Conservation (phyloP, 1,140 invertebrate genomes). For the Zeugodacus cucurbitae region DNA sequence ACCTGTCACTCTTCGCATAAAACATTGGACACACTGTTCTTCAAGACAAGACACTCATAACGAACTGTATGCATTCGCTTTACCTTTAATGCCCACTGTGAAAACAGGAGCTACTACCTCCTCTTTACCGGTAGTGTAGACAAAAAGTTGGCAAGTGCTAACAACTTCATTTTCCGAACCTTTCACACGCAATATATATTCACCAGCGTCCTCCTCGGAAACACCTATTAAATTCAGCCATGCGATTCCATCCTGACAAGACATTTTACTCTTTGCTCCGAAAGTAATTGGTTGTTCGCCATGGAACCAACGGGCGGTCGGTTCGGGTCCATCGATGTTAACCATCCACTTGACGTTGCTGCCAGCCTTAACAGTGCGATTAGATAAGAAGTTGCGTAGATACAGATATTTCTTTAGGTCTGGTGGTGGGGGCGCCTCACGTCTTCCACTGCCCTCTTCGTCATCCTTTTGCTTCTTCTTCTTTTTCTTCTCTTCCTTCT, state of each 20-base stretch:
- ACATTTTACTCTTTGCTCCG: constrained; percentile 67
- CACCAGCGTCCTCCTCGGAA: constrained; percentile 70
- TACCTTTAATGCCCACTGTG: constrained; percentile 64
- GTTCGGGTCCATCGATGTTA: constrained; percentile 78
- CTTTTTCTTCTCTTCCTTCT: constrained; percentile 51
- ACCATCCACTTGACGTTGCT: constrained; percentile 79
- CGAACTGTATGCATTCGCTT: neutral
- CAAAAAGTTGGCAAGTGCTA: constrained; percentile 61
- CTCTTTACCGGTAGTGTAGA: constrained; percentile 57
- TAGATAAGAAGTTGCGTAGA: constrained; percentile 77
- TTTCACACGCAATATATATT: constrained; percentile 73
- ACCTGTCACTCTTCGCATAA: neutral
- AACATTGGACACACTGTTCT: neutral
- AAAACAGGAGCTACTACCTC: constrained; percentile 59
- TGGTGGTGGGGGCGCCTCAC: constrained; percentile 57
- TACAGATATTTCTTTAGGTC: constrained; percentile 73
- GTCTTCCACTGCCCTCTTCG: constrained; percentile 48
- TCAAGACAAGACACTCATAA: neutral
- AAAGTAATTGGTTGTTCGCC: constrained; percentile 67
- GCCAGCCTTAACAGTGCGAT: constrained; percentile 73
- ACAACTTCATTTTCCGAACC: constrained; percentile 69
- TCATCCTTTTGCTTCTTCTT: constrained; percentile 55
- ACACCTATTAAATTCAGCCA: constrained; percentile 73
- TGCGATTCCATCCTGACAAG: constrained; percentile 71
- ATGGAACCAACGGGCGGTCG: constrained; percentile 80